These are phyloP conservation scores for Coleophora flavipennella DNA, from an alignment of 2,888 invertebrate genomes.

Conservation along the genomic window DNA sequence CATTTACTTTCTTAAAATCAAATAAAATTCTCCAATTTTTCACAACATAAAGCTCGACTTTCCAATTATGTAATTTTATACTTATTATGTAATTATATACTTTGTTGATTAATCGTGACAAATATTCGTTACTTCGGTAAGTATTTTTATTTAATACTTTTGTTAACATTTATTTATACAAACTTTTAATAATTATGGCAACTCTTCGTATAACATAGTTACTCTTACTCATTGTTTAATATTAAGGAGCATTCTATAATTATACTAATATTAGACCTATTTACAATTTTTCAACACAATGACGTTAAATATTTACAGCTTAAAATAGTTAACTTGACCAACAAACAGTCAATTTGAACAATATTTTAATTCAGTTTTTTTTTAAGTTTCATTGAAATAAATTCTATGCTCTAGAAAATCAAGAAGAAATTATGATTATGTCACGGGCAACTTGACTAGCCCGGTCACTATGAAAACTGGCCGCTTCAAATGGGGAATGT, in stretches of 20 bases:
- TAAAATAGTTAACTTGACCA: conserved; percentile 3
- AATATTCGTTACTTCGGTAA: conserved; percentile 16
- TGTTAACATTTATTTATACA: conserved; percentile 5
- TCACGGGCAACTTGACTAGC: no score
- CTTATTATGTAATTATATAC: conserved; percentile 21
- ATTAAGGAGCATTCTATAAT: conserved; percentile 1
- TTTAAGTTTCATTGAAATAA: conserved; percentile 1
- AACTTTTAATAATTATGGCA: conserved; percentile 41
- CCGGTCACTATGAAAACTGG: no score
- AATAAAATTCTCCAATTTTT: conserved; percentile 4
- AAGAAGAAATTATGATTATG: no score
- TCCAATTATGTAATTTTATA: conserved; percentile 12
- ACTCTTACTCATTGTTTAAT: conserved; percentile 13
- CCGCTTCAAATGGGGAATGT: no score
- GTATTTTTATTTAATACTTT: no score
- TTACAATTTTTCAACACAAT: conserved; percentile 18
- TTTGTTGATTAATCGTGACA: conserved; percentile 17
- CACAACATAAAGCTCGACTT: conserved; percentile 35
- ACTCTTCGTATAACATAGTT: conserved; percentile 40
- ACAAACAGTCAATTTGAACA: conserved; percentile 14
- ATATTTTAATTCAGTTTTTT: conserved; percentile 5
- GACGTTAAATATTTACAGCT: not conserved
- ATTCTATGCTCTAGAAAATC: no score
- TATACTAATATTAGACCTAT: conserved; percentile 15
- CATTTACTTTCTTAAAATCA: not conserved